A percentile compares a stretch with the other conserved stretches of the same genome.
Evolutionary conservation across 30 jellyfish, hydroid and myxozoan species (phyloP).

Genomic region (Hydractinia echinata): DNA sequence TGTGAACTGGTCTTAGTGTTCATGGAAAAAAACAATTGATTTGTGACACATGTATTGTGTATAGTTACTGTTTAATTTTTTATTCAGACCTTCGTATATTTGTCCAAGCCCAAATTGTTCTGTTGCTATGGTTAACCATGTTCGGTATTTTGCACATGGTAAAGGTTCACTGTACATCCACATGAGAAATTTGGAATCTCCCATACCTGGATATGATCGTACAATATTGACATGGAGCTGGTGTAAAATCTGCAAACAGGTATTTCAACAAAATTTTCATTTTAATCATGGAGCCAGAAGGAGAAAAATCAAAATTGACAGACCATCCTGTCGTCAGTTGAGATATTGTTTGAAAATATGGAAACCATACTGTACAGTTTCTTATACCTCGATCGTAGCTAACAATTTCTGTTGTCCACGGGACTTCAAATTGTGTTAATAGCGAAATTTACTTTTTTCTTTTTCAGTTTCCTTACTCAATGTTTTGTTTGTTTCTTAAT

Average conservation of each 20-base stretch:
- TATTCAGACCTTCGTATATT: conserved; percentile 80
- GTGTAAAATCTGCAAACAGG: conserved; percentile 96
- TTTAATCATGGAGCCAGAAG: too few species aligned
- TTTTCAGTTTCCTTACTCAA: not conserved
- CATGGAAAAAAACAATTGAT: not conserved
- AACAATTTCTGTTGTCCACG: too few species aligned
- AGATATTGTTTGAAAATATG: too few species aligned
- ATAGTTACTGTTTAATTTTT: conserved; percentile 73
- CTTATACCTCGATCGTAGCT: too few species aligned
- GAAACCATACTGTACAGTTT: too few species aligned
- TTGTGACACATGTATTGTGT: conserved; percentile 26
- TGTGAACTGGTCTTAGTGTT: not conserved
- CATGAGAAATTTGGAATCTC: conserved; percentile 91
- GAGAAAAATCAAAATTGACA: too few species aligned
- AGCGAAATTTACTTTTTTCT: too few species aligned
- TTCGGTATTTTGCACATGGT: conserved; percentile 89
- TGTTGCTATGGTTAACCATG: conserved; percentile 89
- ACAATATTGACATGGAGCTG: conserved; percentile 95
- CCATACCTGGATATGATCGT: conserved; percentile 92
- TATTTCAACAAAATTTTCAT: not conserved
- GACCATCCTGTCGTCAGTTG: too few species aligned
- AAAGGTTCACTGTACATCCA: conserved; percentile 87
- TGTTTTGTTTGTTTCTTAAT: not conserved
- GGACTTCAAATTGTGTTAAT: too few species aligned
- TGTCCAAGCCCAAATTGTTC: conserved; percentile 91